phyloP scores from a whole-genome alignment of 2,888 invertebrate species.

The Andrena fulva region DNA sequence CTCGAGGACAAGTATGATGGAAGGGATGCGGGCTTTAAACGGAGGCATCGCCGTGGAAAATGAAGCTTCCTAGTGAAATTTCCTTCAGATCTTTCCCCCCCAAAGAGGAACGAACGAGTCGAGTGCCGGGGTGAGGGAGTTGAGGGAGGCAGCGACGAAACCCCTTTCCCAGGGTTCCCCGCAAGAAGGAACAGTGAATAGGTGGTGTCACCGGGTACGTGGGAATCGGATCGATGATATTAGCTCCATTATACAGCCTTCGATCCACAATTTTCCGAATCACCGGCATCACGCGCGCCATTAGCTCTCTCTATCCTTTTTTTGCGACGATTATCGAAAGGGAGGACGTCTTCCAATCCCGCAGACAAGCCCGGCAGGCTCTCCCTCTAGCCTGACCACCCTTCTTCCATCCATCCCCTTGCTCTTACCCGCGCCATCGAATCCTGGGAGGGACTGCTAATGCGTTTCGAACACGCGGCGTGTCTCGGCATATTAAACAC shows the following conservation, averaged over 20 bases:
- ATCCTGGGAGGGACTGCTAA: constrained; percentile 74
- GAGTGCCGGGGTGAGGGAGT: background rate
- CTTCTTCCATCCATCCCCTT: constrained; percentile 28
- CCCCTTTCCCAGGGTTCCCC: constrained; percentile 1
- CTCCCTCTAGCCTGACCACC: constrained; percentile 25
- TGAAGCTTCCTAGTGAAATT: constrained; percentile 79
- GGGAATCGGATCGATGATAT: constrained; percentile 73
- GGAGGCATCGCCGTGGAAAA: constrained; percentile 79
- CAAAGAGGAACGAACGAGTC: constrained; percentile 45
- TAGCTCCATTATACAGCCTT: constrained; percentile 78
- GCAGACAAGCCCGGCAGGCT: constrained; percentile 15
- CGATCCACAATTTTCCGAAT: constrained; percentile 80
- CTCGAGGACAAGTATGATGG: constrained; percentile 44
- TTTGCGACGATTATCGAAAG: constrained; percentile 68
- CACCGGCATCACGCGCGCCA: constrained; percentile 73
- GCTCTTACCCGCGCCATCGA: constrained; percentile 21
- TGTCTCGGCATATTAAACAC: constrained; percentile 81
- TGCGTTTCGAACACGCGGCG: constrained; percentile 79
- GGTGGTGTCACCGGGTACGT: constrained; percentile 51
- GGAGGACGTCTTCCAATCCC: constrained; percentile 48
- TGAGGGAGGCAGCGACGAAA: background rate
- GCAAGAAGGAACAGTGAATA: constrained; percentile 22
- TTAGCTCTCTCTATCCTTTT: constrained; percentile 66
- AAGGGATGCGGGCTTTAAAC: constrained; percentile 75
- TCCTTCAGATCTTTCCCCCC: constrained; percentile 71